Evolutionary conservation across 2,113 vertebrate species (phyloP).

Genomic region (Macroglossus sobrinus): DNA sequence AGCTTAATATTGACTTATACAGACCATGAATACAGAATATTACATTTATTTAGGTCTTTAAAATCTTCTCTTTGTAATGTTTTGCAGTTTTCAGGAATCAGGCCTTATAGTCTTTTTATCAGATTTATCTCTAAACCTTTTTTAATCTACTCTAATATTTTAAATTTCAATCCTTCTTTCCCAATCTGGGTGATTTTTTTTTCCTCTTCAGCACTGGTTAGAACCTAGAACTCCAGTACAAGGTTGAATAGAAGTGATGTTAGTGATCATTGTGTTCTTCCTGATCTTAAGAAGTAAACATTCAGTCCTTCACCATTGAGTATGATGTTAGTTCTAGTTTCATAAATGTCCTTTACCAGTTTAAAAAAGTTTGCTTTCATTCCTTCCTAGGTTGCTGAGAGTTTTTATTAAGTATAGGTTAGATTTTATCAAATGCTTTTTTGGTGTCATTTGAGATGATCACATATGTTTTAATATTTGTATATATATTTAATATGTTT

Average conservation of each 20-base stretch:
- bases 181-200: neutral
- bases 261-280: too few species aligned
- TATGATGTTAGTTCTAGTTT: neutral
- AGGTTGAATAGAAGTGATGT: neutral
- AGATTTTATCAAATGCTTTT: neutral
- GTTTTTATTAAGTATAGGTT: too few species aligned
- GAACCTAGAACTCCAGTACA: neutral
- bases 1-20: neutral
- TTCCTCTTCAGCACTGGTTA: neutral
- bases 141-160: neutral
- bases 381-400: too few species aligned
- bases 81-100: neutral
- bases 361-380: neutral
- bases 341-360: neutral
- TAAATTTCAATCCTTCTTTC: neutral
- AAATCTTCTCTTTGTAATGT: neutral
- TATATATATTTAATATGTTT: too few species aligned
- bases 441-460: too few species aligned
- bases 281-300: too few species aligned
- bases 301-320: too few species aligned
- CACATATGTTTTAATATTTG: neutral
- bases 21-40: neutral
- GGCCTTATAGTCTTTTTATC: neutral
- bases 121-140: neutral
- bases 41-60: neutral